Evolutionary conservation across 1,140 invertebrate genomes (phyloP), one percentile per base, ranked within the genome.

Genomic region (Phocides pigmalion): DNA sequence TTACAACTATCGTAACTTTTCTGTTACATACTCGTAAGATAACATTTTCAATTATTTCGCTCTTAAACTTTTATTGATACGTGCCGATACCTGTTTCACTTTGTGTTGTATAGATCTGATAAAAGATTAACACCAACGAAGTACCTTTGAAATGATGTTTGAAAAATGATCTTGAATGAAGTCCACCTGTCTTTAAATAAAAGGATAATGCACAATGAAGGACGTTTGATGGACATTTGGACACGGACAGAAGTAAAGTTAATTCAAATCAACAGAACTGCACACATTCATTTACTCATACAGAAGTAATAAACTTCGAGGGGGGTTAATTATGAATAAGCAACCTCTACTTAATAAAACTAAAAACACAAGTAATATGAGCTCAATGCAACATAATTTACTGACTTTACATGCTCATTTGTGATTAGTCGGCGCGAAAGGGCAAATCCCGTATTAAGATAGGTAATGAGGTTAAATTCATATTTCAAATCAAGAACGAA

Each of bases 391-490:
- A 87, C 81, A 89, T 91, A 91, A 91, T 91, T 90, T 91, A 91
- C 81, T 71, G 81, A 87, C 85, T 89, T 89, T 87, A 91, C 87
- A 91, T 91, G 87, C 89, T 84, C 83, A 89, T 91, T 89, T 89
- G 82, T 90, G 89, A 91, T 91, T 91, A 89, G 87, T 76, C 80
- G 89, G 89, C 89, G 89, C 87, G 89, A 91, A 91, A 91, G 89
- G 88, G 88, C 84, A 91, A 91, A 91, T 91, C 85, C 88, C 87
- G 82, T 87, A 91, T 91, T 91, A 91, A 91, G 89, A 91, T 91
- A 91, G 89, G 87, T 89, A 91, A 91, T 91, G 87, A 89, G 89
- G 89, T 91, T 89, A 91, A 91, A 87, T 82, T 80, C 77, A 66
- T 58, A 37, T 50, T 32, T 59, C 74, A 72, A 74, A 71, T 50